Evolutionary conservation across 2,113 vertebrate genomes (phyloP).

Genomic region (Dromaius novaehollandiae): DNA sequence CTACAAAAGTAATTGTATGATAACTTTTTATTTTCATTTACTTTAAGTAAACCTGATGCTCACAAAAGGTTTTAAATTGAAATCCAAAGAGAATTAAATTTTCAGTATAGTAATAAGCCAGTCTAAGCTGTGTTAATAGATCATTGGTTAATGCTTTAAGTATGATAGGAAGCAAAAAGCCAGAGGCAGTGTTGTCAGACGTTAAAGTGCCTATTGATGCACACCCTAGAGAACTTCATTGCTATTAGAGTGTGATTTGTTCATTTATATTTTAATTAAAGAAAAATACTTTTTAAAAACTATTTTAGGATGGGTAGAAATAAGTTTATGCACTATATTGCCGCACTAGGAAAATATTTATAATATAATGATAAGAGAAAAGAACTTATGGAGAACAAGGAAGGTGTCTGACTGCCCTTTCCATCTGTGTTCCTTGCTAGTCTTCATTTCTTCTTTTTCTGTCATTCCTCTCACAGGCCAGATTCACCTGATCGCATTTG

Average conservation of each 20-base stretch:
- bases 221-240: not conserved
- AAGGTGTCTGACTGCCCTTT: not conserved
- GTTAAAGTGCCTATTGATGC: not conserved
- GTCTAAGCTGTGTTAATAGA: not conserved
- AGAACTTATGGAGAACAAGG: not conserved
- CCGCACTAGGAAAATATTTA: constrained; percentile 1
- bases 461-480: not conserved
- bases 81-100: not conserved
- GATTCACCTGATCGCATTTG: not conserved
- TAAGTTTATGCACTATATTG: not conserved
- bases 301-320: not conserved
- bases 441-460: not conserved
- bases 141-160: not conserved
- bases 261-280: constrained; percentile 19
- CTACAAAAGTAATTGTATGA: not conserved
- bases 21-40: not conserved
- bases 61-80: not conserved
- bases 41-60: not conserved
- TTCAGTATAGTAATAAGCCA: not conserved
- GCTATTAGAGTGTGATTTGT: not conserved
- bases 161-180: not conserved
- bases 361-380: not conserved
- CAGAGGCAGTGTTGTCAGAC: not conserved
- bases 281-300: not conserved
- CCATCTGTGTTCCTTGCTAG: not conserved